Percentiles rank a stretch among this genome's conserved stretches.
Conservation (phyloP, 2,113 vertebrate species). For the Poeciliopsis occidentalis region DNA sequence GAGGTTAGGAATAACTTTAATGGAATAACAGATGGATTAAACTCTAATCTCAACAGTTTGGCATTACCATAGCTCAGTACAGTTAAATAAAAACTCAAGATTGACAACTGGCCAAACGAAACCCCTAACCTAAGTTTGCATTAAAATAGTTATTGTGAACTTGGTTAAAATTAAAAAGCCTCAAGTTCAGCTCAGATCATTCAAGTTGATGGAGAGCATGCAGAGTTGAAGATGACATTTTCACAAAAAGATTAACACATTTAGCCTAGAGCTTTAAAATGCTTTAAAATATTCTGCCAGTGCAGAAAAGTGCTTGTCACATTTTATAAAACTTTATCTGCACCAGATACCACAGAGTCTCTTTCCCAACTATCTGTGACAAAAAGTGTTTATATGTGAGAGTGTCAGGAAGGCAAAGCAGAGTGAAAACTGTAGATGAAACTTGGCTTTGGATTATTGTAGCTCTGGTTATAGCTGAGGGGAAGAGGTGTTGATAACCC, state of each 20-base stretch:
- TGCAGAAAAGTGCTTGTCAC: conserved; percentile 7
- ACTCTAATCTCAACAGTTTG: background rate
- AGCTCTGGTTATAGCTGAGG: conserved; percentile 13
- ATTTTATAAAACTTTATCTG: conserved; percentile 16
- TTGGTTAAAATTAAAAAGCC: background rate
- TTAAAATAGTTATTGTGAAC: background rate
- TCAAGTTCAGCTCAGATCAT: conserved; percentile 7
- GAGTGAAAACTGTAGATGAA: background rate
- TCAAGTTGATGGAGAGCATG: conserved; percentile 7
- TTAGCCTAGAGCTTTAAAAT: conserved; percentile 4
- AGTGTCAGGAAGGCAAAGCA: conserved; percentile 14
- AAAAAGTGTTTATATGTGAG: conserved; percentile 9
- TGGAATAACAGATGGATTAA: no score
- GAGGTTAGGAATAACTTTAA: no score
- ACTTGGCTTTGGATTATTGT: conserved; percentile 28
- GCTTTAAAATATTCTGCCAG: conserved; percentile 44
- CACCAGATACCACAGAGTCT: background rate
- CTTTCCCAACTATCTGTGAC: conserved; percentile 10
- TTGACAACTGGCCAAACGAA: background rate
- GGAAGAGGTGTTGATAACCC: conserved; percentile 44
- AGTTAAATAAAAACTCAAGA: background rate
- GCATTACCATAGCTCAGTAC: background rate
- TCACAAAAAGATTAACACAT: conserved; percentile 9
- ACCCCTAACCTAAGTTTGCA: background rate
- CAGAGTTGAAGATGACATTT: conserved; percentile 17